A percentile compares a stretch with the other conserved stretches of the same genome.
Evolutionary conservation across 2,888 invertebrate species (phyloP).

Genomic region (Aethes cnicana): DNA sequence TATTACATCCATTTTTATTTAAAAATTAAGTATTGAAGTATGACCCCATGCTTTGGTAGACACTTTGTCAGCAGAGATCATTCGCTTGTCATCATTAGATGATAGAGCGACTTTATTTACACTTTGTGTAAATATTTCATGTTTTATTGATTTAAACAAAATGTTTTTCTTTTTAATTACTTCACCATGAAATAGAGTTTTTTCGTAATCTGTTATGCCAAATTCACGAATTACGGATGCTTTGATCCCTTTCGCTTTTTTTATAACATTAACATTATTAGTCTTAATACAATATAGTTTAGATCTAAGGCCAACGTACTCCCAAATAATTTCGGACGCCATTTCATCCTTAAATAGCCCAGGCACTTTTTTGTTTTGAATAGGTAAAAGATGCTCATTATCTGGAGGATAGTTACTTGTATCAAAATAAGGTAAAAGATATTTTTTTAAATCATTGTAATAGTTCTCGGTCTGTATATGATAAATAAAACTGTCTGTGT

Average conservation of each 20-base stretch:
- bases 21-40: too few species aligned
- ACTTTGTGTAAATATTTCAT: slow-evolving; percentile 1
- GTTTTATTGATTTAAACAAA: slow-evolving; percentile 9
- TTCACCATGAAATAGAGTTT: slow-evolving; percentile 1
- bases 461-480: slow-evolving; percentile 23
- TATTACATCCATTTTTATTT: too few species aligned
- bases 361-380: slow-evolving; percentile 20
- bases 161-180: slow-evolving; percentile 1
- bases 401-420: slow-evolving; percentile 28
- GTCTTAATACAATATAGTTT: neutral
- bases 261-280: neutral
- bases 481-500: slow-evolving; percentile 33
- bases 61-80: too few species aligned
- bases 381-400: slow-evolving; percentile 19
- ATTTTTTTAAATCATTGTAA: slow-evolving; percentile 27
- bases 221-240: neutral
- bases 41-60: too few species aligned
- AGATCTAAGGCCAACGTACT: neutral
- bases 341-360: slow-evolving; percentile 10
- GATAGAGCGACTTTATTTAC: neutral
- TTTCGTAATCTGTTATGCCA: neutral
- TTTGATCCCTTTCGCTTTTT: neutral
- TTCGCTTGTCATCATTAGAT: too few species aligned
- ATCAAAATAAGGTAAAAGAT: slow-evolving; percentile 28
- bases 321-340: neutral